Conservation (phyloP, 1,140 invertebrate genomes). For the Nymphalis io region DNA sequence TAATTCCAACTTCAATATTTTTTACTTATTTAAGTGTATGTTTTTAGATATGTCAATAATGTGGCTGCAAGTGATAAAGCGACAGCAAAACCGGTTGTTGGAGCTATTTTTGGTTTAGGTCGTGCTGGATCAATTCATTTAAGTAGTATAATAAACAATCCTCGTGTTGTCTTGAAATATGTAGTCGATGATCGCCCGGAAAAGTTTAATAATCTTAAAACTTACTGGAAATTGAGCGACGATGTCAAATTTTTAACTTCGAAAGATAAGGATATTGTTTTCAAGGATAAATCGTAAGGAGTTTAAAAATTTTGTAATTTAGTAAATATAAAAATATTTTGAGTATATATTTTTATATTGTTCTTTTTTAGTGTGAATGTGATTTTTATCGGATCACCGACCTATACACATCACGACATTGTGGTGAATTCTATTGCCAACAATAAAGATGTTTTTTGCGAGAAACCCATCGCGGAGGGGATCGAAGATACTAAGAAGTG, state of each 20-base stretch:
- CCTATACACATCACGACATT: conserved; percentile 83
- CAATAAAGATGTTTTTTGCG: conserved; percentile 86
- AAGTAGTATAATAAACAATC: conserved; percentile 79
- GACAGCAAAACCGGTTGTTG: conserved; percentile 44
- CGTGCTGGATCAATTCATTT: conserved; percentile 85
- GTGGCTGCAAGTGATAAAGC: conserved; percentile 37
- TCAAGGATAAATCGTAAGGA: conserved; percentile 81
- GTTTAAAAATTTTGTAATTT: background rate
- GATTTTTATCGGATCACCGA: conserved; percentile 83
- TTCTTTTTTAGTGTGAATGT: conserved; percentile 78
- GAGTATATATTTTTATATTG: background rate
- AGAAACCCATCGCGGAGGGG: conserved; percentile 86
- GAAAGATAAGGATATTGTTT: conserved; percentile 78
- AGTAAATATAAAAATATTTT: background rate
- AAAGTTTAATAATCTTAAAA: conserved; percentile 74
- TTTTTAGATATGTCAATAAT: conserved; percentile 44
- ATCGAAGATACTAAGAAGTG: conserved; percentile 80
- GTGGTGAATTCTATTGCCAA: conserved; percentile 82
- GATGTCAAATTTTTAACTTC: conserved; percentile 79
- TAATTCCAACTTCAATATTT: background rate
- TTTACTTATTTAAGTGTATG: conserved; percentile 6
- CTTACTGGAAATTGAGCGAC: conserved; percentile 78
- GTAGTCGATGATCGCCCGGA: conserved; percentile 82
- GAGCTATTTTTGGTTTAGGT: conserved; percentile 83
- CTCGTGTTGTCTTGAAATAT: conserved; percentile 82